A percentile compares a stretch with the other conserved stretches of the same genome.
Conservation (phyloP, 2,888 invertebrate species). For the Schizotus pectinicornis region DNA sequence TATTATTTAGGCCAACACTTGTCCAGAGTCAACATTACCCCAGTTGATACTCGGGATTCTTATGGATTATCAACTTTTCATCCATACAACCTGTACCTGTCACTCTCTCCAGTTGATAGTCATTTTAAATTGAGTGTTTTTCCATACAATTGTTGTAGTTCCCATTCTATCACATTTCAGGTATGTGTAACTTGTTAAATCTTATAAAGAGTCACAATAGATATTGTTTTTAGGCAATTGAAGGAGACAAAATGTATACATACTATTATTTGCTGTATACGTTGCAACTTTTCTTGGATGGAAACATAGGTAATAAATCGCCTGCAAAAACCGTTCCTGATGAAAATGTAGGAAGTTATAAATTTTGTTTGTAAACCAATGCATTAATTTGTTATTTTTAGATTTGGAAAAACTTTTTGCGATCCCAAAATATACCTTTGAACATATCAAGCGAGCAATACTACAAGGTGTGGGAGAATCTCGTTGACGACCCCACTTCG, state of each 20-base stretch:
- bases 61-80: conserved; percentile 61
- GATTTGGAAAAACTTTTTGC: conserved; percentile 61
- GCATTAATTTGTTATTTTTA: conserved; percentile 37
- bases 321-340: conserved; percentile 55
- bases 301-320: conserved; percentile 57
- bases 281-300: conserved; percentile 58
- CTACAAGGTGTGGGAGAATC: conserved; percentile 60
- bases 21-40: conserved; percentile 58
- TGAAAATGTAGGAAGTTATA: conserved; percentile 50
- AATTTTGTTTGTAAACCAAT: conserved; percentile 1
- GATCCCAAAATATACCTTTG: conserved; percentile 54
- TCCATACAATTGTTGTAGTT: conserved; percentile 63
- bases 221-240: conserved; percentile 55
- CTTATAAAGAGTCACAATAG: conserved; percentile 16
- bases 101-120: conserved; percentile 55
- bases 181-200: conserved; percentile 38
- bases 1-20: conserved; percentile 65
- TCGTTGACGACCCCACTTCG: conserved; percentile 51
- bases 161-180: conserved; percentile 60
- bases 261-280: conserved; percentile 63
- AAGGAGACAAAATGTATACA: conserved; percentile 62
- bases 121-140: conserved; percentile 61
- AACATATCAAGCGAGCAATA: conserved; percentile 59
- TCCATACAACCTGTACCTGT: conserved; percentile 58
- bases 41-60: conserved; percentile 62